A percentile compares a stretch with the other conserved stretches of the same genome.
phyloP scores from a whole-genome alignment of 1,140 invertebrate genomes.

The Trichonephila clavata region DNA sequence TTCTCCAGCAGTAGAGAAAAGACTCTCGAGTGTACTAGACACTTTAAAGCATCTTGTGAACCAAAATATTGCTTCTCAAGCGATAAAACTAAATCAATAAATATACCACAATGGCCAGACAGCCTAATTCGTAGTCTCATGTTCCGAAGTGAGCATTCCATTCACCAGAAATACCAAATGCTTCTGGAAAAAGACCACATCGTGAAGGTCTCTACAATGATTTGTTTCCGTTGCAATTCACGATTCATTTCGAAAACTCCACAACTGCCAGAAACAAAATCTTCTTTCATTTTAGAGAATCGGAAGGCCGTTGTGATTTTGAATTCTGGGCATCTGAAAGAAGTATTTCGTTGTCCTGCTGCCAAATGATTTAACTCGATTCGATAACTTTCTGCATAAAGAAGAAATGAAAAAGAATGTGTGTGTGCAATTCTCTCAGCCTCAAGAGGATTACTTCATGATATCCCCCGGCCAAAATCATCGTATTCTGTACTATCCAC shows the following conservation, averaged over 20 bases:
- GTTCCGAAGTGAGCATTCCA: constrained; percentile 44
- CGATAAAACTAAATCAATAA: not conserved
- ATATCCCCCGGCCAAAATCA: no score
- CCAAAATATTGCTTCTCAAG: not conserved
- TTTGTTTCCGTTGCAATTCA: not conserved
- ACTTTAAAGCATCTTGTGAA: not conserved
- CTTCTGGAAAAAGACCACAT: not conserved
- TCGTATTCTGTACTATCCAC: no score
- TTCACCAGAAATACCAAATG: constrained; percentile 61
- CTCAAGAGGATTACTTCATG: no score
- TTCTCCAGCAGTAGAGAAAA: no score
- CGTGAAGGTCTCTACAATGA: not conserved
- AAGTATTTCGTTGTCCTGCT: not conserved
- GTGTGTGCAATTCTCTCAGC: no score
- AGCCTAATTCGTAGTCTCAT: not conserved
- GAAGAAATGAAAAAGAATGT: no score
- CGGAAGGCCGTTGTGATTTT: not conserved
- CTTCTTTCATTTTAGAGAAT: not conserved
- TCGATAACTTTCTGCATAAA: no score
- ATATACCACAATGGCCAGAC: not conserved
- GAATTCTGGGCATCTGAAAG: not conserved
- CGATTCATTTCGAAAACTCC: not conserved
- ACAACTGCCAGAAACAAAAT: not conserved
- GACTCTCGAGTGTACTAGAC: not conserved
- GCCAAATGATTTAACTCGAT: not conserved